Evolutionary conservation across 1,140 invertebrate genomes (phyloP), one percentile per base, ranked within the genome.

Genomic region (Calycopis cecrops): DNA sequence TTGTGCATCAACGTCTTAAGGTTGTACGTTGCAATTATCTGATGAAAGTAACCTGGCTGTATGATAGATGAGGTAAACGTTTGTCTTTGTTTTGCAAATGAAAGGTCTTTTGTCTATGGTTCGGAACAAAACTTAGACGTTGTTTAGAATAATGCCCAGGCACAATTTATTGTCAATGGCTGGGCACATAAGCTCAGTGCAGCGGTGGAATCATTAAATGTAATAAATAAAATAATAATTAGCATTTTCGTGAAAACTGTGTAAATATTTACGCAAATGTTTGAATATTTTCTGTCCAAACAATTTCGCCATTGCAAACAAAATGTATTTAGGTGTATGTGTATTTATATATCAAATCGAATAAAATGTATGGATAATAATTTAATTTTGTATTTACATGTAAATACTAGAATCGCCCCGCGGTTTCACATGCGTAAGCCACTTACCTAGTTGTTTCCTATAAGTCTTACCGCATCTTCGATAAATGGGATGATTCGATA

Each of bases 1-100:
- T 42, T 52, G 35, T 42, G 9, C 18, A 52, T 42, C 38, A 50
- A n/a, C 21, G 6, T 44, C 8, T 11, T 34, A 53, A 53, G 8
- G 37, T 37, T 50, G 28, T 28, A 77, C 77, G 73, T 81, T 85
- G 76, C 81, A 82, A 84, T 85, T 74, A 76, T 75, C 74, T 67
- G 71, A 83, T 79, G 81, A 83, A 81, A 85, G 78, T 85, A 76
- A 82, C 79, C 82, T 81, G 78, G 59, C 67, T 77, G 71, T 78
- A 77, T 84, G 80, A 86, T 81, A 83, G 84, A 86, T 83, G 83
- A 84, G 73, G 72, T 76, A 76, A 73, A 78, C 72, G 76, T 75
- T 59, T 62, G 49, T 69, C 66, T 79, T 84, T 83, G 79, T 84
- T 67, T 76, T 60, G 62, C 59, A 66, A 64, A 80, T 85, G 74